Base-by-base conservation (phyloP, 2,888 invertebrate species). In the Trachelus troglodyta region DNA sequence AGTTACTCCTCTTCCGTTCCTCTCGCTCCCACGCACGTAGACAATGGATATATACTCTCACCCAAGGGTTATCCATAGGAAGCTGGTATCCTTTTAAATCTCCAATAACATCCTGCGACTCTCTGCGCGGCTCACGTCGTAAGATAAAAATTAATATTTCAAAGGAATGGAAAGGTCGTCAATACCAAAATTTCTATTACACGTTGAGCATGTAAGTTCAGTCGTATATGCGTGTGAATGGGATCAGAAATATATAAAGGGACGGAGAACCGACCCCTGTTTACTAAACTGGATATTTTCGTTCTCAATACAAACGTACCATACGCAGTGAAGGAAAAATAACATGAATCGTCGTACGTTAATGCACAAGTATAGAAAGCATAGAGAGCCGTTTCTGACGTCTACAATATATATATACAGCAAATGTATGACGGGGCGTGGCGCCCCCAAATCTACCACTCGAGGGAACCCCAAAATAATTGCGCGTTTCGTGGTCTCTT, bases 401-500 rank as follows among this genome's bases (percentile, higher is more conserved):
- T 56, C 2, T 23, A 9, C 56, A 56, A 56, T 56, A 9, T 56
- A 56, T 56, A 23, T 2, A 9, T 9, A 15, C 23, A 56, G 23
- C 71, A 31, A 71, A 31, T 23, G 33, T 31, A 71, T 23, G 12
- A 23, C 23, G 74, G 35, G 74, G 74, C 34, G 74, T 77, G 76
- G 68, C 56, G 76, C 79, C 68, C 74, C 77, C 76, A 77, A 33
- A 33, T 71, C 34, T 34, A 15, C 71, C 75, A 68, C 79, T 40
- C n/a, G 78, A 35, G 78, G 75, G 73, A 79, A 76, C 82, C 84
- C 82, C 80, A 83, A 87, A 88, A 90, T 90, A 90, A 90, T 90
- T 89, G 90, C 88, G 84, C 87, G 85, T 88, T 90, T 90, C 88
- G 90, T 87, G 90, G 89, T 90, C 88, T 88, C 89, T 87, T 86